Percentiles rank a stretch among this genome's conserved stretches.
Conservation (phyloP, 2,113 vertebrate species). For the Gavialis gangeticus region DNA sequence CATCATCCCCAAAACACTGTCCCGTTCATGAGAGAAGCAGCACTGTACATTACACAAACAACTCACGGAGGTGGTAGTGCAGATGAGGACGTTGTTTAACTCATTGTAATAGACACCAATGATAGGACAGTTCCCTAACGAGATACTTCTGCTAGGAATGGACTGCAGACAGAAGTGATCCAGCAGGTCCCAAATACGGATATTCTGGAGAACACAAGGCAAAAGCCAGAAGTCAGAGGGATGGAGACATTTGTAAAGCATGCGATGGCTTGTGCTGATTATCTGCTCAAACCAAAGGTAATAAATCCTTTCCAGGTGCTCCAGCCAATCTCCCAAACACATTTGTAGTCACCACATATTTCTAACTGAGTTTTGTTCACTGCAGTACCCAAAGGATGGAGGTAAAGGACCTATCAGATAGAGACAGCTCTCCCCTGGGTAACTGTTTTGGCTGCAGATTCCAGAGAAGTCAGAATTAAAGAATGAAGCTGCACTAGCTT, state of each 20-base stretch:
- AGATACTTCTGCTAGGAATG: constrained; percentile 1
- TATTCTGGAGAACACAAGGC: constrained; percentile 17
- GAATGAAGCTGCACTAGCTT: neutral
- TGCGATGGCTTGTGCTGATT: neutral
- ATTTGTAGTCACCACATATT: neutral
- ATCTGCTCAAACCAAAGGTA: neutral
- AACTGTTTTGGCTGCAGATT: neutral
- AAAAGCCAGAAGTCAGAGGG: neutral
- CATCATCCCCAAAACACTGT: neutral
- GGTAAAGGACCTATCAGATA: neutral
- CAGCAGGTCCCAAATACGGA: constrained; percentile 25
- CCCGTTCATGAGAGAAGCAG: neutral
- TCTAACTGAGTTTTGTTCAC: neutral
- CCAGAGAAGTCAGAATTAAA: neutral
- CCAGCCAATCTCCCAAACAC: neutral
- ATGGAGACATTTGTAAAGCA: no score
- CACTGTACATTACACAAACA: neutral
- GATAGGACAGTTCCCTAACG: neutral
- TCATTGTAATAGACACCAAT: neutral
- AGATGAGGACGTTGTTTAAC: neutral
- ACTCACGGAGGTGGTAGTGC: neutral
- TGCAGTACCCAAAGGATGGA: neutral
- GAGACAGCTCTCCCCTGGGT: neutral
- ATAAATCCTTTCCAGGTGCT: neutral
- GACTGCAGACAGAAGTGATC: constrained; percentile 37